Evolutionary conservation across 2,888 invertebrate species (phyloP), one percentile per base, ranked within the genome.

Genomic region (Leucozona laternaria): DNA sequence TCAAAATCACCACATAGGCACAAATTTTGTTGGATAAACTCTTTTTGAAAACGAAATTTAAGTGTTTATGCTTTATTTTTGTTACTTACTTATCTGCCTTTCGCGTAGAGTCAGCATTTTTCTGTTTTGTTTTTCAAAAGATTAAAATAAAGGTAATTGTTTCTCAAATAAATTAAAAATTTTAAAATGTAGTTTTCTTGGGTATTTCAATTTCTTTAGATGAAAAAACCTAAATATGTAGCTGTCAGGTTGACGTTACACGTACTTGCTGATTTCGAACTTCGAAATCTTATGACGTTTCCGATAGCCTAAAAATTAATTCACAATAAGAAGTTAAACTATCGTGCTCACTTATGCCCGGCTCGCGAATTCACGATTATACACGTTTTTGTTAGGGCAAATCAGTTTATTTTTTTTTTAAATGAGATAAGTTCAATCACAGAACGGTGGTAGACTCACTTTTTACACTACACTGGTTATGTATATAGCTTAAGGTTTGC

Each of bases 71-170:
- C 2, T 1, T 15, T 8, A 0, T 22, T 8, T n/a, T 22, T 4
- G 15, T 8, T 53, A 91, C 94, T 93, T 93, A 96, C 96, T 95
- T 90, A 96, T 95, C 93, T 96, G 96, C 89, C 95, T 95, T 91
- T 96, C 96, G 66, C 95, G 94, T 91, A 96, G 92, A 64, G 95
- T 95, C 89, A 95, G 91, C 96, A 96, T 96, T 88, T 89, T 93
- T 76, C n/a, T 58, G 5, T 2, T 31, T 22, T 53, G 11, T 17
- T 58, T 34, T n/a, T 73, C 11, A 70, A 57, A 34, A 17, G 3
- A 60, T 22, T 25, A 53, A 48, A 22, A 28, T 20, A 0, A 37
- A 17, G 5, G 8, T 25, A 45, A 60, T 37, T 43, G 34, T 66
- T 48, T 72, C 34, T 55, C 0, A 20, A 48, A 8, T 5, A n/a